These are phyloP conservation scores for Xiphias gladius DNA, from an alignment of 2,113 vertebrate species.

Conservation along the genomic window DNA sequence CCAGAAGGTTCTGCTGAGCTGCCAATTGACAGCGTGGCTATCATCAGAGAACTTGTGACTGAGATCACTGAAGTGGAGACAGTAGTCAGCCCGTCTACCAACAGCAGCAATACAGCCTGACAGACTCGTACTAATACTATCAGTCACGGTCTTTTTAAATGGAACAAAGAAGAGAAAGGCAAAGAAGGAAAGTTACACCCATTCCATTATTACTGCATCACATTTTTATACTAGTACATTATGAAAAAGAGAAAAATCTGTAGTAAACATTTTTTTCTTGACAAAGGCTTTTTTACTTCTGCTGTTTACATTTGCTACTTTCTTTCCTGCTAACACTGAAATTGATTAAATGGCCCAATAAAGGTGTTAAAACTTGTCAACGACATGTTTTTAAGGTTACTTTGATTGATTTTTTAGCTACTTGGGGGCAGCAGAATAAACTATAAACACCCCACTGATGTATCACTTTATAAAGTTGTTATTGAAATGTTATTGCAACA, in stretches of 20 bases:
- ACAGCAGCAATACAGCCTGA: conserved; percentile 35
- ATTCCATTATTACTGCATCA: background rate
- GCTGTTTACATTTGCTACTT: background rate
- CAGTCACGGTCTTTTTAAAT: too few relatives aligned
- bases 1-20: conserved; percentile 14
- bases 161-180: background rate
- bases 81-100: conserved; percentile 30
- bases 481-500: too few relatives aligned
- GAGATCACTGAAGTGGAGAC: conserved; percentile 77
- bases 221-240: background rate
- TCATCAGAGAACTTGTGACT: conserved; percentile 76
- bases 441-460: too few relatives aligned
- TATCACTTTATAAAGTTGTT: too few relatives aligned
- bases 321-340: background rate
- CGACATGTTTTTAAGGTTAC: background rate
- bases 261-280: background rate
- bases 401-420: too few relatives aligned
- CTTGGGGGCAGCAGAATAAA: too few relatives aligned
- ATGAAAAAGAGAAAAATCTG: background rate
- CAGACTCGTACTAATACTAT: background rate
- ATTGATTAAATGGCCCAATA: background rate
- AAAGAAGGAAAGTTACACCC: background rate
- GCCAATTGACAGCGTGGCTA: conserved; percentile 58
- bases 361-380: background rate
- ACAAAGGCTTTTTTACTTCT: background rate